A percentile compares a stretch with the other conserved stretches of the same genome.
These are phyloP conservation scores for Glareola pratincola DNA, from an alignment of 2,113 vertebrate genomes.

Conservation along the genomic window DNA sequence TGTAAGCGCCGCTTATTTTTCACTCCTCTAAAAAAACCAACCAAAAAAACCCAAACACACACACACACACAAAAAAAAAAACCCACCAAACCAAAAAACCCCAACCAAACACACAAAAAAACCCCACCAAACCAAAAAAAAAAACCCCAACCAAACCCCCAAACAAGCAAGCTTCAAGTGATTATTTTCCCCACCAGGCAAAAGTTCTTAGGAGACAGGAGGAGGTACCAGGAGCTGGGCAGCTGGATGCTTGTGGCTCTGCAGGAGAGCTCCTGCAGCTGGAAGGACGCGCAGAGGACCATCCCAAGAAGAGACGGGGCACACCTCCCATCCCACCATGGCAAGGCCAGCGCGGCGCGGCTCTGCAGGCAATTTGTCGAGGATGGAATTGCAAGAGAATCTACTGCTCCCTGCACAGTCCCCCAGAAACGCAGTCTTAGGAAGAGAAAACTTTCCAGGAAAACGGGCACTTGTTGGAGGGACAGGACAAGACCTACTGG, in stretches of 20 bases:
- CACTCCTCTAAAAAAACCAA: not conserved
- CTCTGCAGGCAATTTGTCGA: not conserved
- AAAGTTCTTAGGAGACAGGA: not conserved
- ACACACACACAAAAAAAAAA: not conserved
- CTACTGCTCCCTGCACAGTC: not conserved
- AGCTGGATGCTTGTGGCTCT: not conserved
- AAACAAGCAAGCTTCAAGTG: not conserved
- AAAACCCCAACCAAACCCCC: not conserved
- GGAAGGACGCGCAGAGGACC: not conserved
- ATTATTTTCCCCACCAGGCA: not conserved
- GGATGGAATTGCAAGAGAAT: not conserved
- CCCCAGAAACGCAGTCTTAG: not conserved
- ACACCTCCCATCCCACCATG: not conserved
- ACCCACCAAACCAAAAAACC: no score
- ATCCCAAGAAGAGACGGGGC: not conserved
- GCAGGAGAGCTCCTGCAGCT: not conserved
- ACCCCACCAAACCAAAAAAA: no score
- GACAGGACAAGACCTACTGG: not conserved
- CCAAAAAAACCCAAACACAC: not conserved
- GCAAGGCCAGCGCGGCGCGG: not conserved
- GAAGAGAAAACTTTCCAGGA: not conserved
- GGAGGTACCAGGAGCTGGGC: not conserved
- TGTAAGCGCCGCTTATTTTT: not conserved
- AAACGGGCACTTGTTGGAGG: not conserved
- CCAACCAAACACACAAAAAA: not conserved